Evolutionary conservation across 1,140 invertebrate genomes (phyloP).

Genomic region (Phymastichus coffea): DNA sequence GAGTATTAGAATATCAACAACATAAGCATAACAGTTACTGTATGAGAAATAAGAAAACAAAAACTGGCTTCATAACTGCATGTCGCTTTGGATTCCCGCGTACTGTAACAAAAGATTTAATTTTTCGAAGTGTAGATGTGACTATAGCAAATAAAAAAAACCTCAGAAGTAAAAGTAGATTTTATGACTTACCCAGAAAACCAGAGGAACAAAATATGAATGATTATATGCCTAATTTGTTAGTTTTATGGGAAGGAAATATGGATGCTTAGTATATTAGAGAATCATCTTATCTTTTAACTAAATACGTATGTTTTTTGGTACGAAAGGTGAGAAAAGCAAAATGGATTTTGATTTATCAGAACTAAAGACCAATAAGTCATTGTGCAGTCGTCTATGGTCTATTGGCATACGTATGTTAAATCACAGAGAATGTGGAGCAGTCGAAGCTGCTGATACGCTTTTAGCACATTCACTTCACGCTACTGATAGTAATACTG

Average conservation of each 20-base stretch:
- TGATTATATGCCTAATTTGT: conserved; percentile 44
- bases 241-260: conserved; percentile 42
- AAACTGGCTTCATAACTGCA: conserved; percentile 6
- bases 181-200: conserved; percentile 39
- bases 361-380: conserved; percentile 24
- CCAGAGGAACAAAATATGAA: conserved; percentile 36
- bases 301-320: conserved; percentile 38
- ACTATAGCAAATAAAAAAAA: conserved; percentile 34
- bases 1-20: conserved; percentile 32
- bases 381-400: conserved; percentile 29
- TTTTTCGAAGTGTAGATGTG: conserved; percentile 30
- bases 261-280: conserved; percentile 46
- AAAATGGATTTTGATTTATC: conserved; percentile 4
- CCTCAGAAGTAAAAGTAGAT: conserved; percentile 34
- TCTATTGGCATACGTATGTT: conserved; percentile 33
- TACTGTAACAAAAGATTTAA: conserved; percentile 30
- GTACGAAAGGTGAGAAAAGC: conserved; percentile 34
- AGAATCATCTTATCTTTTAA: conserved; percentile 41
- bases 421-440: conserved; percentile 41
- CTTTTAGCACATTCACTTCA: conserved; percentile 39
- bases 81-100: conserved; percentile 39
- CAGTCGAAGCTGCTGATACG: conserved; percentile 43
- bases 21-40: conserved; percentile 35
- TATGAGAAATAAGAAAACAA: conserved; percentile 23
- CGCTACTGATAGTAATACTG: conserved; percentile 42